A percentile compares a stretch with the other conserved stretches of the same genome.
phyloP scores from a whole-genome alignment of 2,888 invertebrate genomes.

The Eilema griseolum region DNA sequence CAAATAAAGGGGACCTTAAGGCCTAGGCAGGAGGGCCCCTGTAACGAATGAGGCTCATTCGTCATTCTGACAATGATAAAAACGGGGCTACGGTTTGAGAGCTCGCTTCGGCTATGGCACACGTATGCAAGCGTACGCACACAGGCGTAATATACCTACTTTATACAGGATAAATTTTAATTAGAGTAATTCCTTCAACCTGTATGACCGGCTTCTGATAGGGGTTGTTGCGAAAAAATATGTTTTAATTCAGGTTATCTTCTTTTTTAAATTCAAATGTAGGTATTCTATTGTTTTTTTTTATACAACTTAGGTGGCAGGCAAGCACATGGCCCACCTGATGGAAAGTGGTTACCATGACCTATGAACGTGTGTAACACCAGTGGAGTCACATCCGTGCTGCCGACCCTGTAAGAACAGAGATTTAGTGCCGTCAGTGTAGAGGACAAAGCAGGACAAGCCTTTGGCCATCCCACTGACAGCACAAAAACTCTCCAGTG shows the following conservation, averaged over 20 bases:
- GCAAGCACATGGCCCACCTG: too few relatives aligned
- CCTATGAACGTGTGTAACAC: too few relatives aligned
- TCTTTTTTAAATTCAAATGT: background rate
- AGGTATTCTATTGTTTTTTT: too few relatives aligned
- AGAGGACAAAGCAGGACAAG: too few relatives aligned
- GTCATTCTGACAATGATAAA: constrained; percentile 78
- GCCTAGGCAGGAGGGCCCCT: constrained; percentile 49
- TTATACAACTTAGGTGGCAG: too few relatives aligned
- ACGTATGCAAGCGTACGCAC: constrained; percentile 16
- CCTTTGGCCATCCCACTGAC: too few relatives aligned
- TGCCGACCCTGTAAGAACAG: too few relatives aligned
- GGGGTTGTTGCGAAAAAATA: too few relatives aligned
- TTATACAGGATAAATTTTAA: background rate
- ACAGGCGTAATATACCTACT: background rate
- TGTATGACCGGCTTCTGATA: background rate
- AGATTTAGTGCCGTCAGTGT: too few relatives aligned
- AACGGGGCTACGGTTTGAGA: constrained; percentile 51
- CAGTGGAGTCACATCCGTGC: too few relatives aligned
- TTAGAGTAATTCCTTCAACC: constrained; percentile 6
- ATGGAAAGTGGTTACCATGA: too few relatives aligned
- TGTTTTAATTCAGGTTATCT: background rate
- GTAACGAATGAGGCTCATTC: constrained; percentile 65
- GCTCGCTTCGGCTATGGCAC: constrained; percentile 26
- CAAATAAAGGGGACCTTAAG: constrained; percentile 47
- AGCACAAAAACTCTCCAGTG: too few relatives aligned